Conservation (phyloP, 1,140 invertebrate genomes). For the Choristoneura fumiferana region DNA sequence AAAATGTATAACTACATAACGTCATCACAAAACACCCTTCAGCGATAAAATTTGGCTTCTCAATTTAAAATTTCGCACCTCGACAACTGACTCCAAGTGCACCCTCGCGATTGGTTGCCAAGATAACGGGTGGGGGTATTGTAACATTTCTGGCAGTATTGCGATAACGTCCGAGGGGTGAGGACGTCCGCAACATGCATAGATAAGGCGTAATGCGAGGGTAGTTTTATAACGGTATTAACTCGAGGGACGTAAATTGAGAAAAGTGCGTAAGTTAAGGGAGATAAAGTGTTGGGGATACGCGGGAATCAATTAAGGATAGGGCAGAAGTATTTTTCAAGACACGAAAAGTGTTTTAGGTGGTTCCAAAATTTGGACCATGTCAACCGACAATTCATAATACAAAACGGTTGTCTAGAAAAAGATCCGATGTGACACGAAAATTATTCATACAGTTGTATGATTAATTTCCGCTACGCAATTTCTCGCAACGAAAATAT, state of each 20-base stretch:
- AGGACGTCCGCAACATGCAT: conserved; percentile 52
- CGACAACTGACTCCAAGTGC: conserved; percentile 7
- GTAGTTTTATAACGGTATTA: conserved; percentile 43
- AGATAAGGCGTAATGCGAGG: conserved; percentile 65
- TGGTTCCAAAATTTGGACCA: too few relatives aligned
- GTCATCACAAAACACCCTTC: conserved; percentile 20
- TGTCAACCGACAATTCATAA: too few relatives aligned
- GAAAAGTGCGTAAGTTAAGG: conserved; percentile 28
- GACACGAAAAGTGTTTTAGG: too few relatives aligned
- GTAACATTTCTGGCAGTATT: conserved; percentile 69
- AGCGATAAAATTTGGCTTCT: conserved; percentile 19
- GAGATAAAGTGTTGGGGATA: conserved; percentile 12
- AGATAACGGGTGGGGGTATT: conserved; percentile 62
- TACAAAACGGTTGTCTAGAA: too few relatives aligned
- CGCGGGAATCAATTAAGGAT: conserved; percentile 3
- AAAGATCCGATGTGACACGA: too few relatives aligned
- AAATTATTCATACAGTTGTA: too few relatives aligned
- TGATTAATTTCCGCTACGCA: too few relatives aligned
- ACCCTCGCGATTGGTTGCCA: conserved; percentile 58
- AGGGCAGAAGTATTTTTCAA: too few relatives aligned
- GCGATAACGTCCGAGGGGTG: conserved; percentile 62
- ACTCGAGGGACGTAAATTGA: conserved; percentile 55
- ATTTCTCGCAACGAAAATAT: too few relatives aligned
- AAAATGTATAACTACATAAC: conserved; percentile 21
- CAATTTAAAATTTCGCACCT: conserved; percentile 49